Percentiles rank a stretch among this genome's conserved stretches.
These are phyloP conservation scores for Acrobasis consociella DNA, from an alignment of 2,888 invertebrate genomes.

Conservation along the genomic window DNA sequence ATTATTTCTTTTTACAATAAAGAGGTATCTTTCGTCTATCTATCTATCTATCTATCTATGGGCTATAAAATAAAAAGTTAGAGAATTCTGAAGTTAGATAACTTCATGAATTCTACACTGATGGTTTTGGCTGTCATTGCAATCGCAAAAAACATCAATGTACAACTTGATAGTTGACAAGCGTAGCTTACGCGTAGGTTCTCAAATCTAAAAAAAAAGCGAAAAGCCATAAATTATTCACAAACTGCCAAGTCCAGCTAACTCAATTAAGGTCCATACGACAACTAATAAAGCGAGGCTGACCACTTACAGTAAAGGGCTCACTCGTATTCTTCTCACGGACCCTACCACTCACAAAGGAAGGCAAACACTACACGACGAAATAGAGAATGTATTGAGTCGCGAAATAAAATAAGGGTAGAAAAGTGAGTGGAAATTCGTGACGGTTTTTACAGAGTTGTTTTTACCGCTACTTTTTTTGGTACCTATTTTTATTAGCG, in stretches of 20 bases:
- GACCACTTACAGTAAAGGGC: slow-evolving; percentile 57
- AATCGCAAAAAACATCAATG: no score
- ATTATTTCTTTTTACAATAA: no score
- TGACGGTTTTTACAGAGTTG: background rate
- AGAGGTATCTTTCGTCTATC: no score
- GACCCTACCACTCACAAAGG: slow-evolving; percentile 66
- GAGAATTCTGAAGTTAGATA: no score
- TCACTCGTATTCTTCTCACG: slow-evolving; percentile 73
- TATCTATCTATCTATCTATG: no score
- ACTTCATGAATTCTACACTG: no score
- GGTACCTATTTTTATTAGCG: background rate
- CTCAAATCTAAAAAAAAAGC: no score
- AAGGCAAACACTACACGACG: slow-evolving; percentile 72
- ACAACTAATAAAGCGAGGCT: slow-evolving; percentile 68
- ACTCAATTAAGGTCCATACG: slow-evolving; percentile 71
- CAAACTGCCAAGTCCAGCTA: slow-evolving; percentile 36
- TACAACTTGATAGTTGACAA: no score
- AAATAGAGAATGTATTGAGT: slow-evolving; percentile 81
- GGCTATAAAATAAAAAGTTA: no score
- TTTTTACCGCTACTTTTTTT: slow-evolving; percentile 5
- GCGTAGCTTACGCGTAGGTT: no score
- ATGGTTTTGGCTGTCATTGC: no score
- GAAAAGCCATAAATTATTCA: background rate
- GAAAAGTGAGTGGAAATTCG: slow-evolving; percentile 36
- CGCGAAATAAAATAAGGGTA: slow-evolving; percentile 78